Percentiles rank a stretch among this genome's conserved stretches.
These are phyloP conservation scores for Galerucella nymphaeae DNA, from an alignment of 2,888 invertebrate genomes.

Conservation along the genomic window DNA sequence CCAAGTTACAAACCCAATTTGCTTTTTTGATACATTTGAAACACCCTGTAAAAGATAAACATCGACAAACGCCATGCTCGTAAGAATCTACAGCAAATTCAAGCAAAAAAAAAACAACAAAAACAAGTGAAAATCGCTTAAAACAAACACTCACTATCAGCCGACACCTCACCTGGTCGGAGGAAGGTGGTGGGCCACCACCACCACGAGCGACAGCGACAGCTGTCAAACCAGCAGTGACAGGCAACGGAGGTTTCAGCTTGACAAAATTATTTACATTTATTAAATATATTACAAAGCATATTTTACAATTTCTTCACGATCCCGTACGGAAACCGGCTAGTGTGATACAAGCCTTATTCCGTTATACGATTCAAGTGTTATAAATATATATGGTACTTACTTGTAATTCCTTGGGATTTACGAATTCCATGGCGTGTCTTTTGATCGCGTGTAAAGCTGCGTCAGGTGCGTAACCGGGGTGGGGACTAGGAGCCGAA, in stretches of 20 bases:
- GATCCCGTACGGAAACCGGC: not conserved
- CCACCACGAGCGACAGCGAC: slow-evolving; percentile 68
- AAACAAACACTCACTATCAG: slow-evolving; percentile 40
- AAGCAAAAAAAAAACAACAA: slow-evolving; percentile 35
- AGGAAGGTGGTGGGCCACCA: slow-evolving; percentile 69
- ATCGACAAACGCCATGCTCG: too few relatives aligned
- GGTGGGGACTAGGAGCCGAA: slow-evolving; percentile 66
- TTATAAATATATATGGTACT: slow-evolving; percentile 44
- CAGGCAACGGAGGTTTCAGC: slow-evolving; percentile 69
- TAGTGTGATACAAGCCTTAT: not conserved
- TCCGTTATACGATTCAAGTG: not conserved
- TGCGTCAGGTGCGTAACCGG: slow-evolving; percentile 95
- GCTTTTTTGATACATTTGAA: too few relatives aligned
- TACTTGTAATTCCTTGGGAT: slow-evolving; percentile 90
- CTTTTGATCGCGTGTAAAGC: slow-evolving; percentile 97
- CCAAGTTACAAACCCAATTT: too few relatives aligned
- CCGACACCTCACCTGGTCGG: slow-evolving; percentile 70
- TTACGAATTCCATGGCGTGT: slow-evolving; percentile 91
- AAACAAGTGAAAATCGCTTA: slow-evolving; percentile 17
- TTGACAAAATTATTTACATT: slow-evolving; percentile 60
- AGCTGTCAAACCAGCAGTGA: slow-evolving; percentile 67
- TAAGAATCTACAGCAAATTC: too few relatives aligned
- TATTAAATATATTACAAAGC: slow-evolving; percentile 31
- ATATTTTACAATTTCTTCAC: not conserved
- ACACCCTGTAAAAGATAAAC: too few relatives aligned